These are phyloP conservation scores for Drosophila subsilvestris DNA, from an alignment of 2,888 invertebrate genomes.

Conservation along the genomic window DNA sequence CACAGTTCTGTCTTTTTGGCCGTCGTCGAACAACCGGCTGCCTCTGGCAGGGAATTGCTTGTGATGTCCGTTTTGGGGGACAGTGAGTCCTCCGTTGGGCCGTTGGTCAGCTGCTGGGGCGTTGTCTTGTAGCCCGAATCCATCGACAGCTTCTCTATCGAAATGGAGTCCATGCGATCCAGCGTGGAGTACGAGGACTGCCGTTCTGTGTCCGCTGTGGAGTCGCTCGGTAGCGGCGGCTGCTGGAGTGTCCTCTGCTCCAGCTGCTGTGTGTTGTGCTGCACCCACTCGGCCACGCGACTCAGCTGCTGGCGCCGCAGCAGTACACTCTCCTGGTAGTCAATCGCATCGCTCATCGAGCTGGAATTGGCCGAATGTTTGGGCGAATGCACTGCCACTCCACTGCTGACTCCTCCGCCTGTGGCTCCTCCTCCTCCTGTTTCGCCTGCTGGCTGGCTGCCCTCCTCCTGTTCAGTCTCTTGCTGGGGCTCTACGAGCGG, in stretches of 20 bases:
- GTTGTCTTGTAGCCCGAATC: slow-evolving; percentile 84
- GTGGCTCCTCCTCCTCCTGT: neutral
- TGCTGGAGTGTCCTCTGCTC: slow-evolving; percentile 73
- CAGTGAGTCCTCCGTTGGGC: slow-evolving; percentile 79
- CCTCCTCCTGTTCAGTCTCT: slow-evolving; percentile 61
- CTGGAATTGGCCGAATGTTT: slow-evolving; percentile 82
- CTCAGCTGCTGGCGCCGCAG: slow-evolving; percentile 87
- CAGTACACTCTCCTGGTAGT: slow-evolving; percentile 84
- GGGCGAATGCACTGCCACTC: slow-evolving; percentile 54
- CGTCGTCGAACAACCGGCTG: neutral
- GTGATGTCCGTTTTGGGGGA: slow-evolving; percentile 79
- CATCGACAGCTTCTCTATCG: slow-evolving; percentile 82
- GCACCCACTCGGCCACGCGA: slow-evolving; percentile 91
- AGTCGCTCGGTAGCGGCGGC: slow-evolving; percentile 61
- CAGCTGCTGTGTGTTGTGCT: slow-evolving; percentile 86
- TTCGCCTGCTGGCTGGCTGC: slow-evolving; percentile 10
- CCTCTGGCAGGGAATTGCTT: slow-evolving; percentile 63
- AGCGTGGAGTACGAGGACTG: slow-evolving; percentile 79
- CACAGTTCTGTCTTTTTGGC: slow-evolving; percentile 63
- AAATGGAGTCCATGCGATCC: slow-evolving; percentile 81
- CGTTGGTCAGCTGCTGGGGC: slow-evolving; percentile 76
- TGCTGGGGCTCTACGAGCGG: slow-evolving; percentile 64
- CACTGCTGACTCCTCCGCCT: neutral
- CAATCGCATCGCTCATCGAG: slow-evolving; percentile 82
- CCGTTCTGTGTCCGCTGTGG: slow-evolving; percentile 70